Evolutionary conservation across 2,888 invertebrate species (phyloP).

Genomic region (Venusia cambrica): DNA sequence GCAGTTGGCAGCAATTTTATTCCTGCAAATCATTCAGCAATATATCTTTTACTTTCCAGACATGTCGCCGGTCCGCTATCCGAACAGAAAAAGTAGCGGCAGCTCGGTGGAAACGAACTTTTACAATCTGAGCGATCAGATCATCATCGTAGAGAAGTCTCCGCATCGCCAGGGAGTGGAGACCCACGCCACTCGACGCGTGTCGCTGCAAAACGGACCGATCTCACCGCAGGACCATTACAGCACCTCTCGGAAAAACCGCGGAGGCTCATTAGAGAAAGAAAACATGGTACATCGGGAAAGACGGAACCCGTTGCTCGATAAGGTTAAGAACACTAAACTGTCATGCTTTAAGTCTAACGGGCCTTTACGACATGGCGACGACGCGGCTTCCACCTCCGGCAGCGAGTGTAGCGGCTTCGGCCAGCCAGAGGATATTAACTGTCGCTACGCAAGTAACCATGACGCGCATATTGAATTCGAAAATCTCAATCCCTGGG

Average conservation of each 20-base stretch:
- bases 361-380: conserved; percentile 72
- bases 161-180: conserved; percentile 67
- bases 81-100: conserved; percentile 82
- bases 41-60: conserved; percentile 66
- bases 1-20: neutral
- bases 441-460: conserved; percentile 58
- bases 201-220: conserved; percentile 68
- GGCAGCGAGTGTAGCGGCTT: conserved; percentile 78
- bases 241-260: conserved; percentile 70
- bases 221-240: conserved; percentile 73
- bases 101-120: conserved; percentile 84
- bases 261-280: conserved; percentile 77
- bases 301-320: conserved; percentile 85
- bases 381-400: conserved; percentile 74
- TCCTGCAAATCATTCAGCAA: conserved; percentile 7
- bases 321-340: conserved; percentile 86
- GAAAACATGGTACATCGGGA: conserved; percentile 82
- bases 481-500: conserved; percentile 76
- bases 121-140: conserved; percentile 84
- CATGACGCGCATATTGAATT: conserved; percentile 66
- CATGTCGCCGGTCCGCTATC: conserved; percentile 83
- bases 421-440: conserved; percentile 67
- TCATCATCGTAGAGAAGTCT: conserved; percentile 81
- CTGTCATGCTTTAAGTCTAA: conserved; percentile 84
- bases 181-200: conserved; percentile 64